phyloP scores from a whole-genome alignment of 2,797 vertebrate genomes.

The Propithecus deckenii region DNA sequence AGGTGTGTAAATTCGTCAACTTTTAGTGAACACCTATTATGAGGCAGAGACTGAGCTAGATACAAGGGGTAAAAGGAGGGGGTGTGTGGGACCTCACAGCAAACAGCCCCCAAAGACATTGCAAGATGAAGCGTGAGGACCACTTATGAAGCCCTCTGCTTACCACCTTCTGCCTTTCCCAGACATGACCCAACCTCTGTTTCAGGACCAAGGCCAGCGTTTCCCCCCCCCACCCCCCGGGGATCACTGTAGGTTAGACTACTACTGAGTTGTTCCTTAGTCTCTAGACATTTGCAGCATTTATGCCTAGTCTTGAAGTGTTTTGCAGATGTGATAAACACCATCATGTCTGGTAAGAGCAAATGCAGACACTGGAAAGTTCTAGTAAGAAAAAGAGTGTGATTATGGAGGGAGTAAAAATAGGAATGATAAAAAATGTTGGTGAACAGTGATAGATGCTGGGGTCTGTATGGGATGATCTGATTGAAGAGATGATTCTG shows the following conservation, averaged over 20 bases:
- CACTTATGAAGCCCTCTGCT: neutral
- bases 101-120: neutral
- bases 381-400: neutral
- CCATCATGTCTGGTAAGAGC: neutral
- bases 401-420: neutral
- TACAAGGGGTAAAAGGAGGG: neutral
- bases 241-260: neutral
- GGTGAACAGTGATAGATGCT: neutral
- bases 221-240: accelerated
- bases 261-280: neutral
- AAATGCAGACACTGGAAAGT: neutral
- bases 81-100: no score
- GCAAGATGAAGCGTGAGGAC: neutral
- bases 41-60: neutral
- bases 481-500: neutral
- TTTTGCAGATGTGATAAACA: neutral
- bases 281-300: neutral
- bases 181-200: neutral
- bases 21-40: neutral
- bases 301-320: neutral
- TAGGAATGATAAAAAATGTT: neutral
- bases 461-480: neutral
- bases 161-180: neutral
- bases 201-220: neutral
- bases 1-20: neutral